A percentile compares a stretch with the other conserved stretches of the same genome.
Conservation (phyloP, 1,140 invertebrate species). For the Calliopsis andreniformis region DNA sequence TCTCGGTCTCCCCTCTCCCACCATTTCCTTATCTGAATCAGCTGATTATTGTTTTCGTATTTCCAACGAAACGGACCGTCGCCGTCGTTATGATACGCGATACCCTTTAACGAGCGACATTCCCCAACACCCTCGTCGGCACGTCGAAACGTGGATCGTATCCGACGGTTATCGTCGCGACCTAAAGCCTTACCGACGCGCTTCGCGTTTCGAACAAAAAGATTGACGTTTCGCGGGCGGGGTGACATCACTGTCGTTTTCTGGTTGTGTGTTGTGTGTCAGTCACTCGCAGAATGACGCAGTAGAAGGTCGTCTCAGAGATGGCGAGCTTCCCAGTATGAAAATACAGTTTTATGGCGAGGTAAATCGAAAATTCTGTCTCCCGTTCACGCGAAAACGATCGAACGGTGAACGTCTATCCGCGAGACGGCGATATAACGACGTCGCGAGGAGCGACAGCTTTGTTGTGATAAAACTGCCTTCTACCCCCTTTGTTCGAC, state of each 20-base stretch:
- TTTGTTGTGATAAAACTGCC: slow-evolving; percentile 18
- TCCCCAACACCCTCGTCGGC: slow-evolving; percentile 5
- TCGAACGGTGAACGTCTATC: slow-evolving; percentile 9
- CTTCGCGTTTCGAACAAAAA: slow-evolving; percentile 35
- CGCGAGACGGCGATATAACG: background rate
- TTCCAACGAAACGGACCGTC: slow-evolving; percentile 40
- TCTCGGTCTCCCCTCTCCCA: slow-evolving; percentile 33
- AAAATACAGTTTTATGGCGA: slow-evolving; percentile 67
- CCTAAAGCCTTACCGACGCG: background rate
- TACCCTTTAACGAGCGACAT: slow-evolving; percentile 25
- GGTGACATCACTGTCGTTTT: slow-evolving; percentile 71
- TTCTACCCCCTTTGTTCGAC: slow-evolving; percentile 42
- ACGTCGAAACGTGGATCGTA: background rate
- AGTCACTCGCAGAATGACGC: slow-evolving; percentile 78
- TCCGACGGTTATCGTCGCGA: background rate
- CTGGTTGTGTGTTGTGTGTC: slow-evolving; percentile 65
- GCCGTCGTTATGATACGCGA: slow-evolving; percentile 42
- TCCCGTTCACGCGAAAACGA: background rate
- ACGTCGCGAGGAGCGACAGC: background rate
- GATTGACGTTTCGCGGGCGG: slow-evolving; percentile 56
- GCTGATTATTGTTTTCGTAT: slow-evolving; percentile 77
- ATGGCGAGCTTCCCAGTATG: slow-evolving; percentile 71
- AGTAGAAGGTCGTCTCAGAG: slow-evolving; percentile 71
- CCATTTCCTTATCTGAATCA: slow-evolving; percentile 62
- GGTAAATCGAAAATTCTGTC: slow-evolving; percentile 58